Conservation (phyloP, 1,140 invertebrate genomes). For the Myzus persicae region DNA sequence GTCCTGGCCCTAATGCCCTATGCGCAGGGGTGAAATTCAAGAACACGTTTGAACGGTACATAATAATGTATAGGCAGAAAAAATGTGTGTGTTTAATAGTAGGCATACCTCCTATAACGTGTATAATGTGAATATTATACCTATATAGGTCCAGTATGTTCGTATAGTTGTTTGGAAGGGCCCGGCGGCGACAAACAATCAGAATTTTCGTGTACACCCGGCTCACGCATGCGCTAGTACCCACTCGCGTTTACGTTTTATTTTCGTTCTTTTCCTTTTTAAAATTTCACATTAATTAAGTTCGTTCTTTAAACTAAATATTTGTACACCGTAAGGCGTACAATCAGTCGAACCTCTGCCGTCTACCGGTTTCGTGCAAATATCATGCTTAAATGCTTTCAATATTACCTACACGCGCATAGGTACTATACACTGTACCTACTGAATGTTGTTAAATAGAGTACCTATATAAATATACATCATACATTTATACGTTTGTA, state of each 20-base stretch:
- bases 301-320: neutral
- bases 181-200: neutral
- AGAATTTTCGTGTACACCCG: neutral
- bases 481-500: too few relatives aligned
- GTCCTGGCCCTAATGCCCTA: neutral
- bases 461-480: too few relatives aligned
- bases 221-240: neutral
- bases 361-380: neutral
- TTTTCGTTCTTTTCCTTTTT: neutral
- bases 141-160: neutral
- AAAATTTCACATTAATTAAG: neutral
- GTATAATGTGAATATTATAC: neutral
- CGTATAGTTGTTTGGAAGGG: neutral
- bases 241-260: neutral
- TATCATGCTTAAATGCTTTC: too few relatives aligned
- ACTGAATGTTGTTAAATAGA: too few relatives aligned
- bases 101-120: too few relatives aligned
- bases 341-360: too few relatives aligned
- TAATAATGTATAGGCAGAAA: too few relatives aligned
- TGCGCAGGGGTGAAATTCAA: neutral
- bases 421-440: too few relatives aligned
- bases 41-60: neutral
- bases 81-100: neutral
- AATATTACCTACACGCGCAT: too few relatives aligned
- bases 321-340: too few relatives aligned